Base-by-base conservation (phyloP, 2,888 invertebrate species). In the Catonia carolina region DNA sequence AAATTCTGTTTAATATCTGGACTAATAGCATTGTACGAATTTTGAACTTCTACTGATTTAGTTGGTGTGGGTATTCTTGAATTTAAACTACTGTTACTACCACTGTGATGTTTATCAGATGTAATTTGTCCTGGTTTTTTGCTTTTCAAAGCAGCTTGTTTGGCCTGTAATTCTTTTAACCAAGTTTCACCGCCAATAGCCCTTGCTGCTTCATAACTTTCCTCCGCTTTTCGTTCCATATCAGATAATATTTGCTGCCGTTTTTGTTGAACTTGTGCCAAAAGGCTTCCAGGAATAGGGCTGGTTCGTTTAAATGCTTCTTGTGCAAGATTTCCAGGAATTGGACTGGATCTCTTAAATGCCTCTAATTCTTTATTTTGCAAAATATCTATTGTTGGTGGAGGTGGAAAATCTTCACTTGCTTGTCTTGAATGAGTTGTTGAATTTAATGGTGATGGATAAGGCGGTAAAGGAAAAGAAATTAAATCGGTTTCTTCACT, bases 391-490 rank as follows among this genome's bases (percentile, higher is more conserved):
- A 67, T 57, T 2, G 70, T 68, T 4, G 91, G 91, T n/a, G 89
- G 89, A 4, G 90, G 90, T 48, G 91, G 91, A 67, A 92, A 91
- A 66, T 92, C 91, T 72, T 90, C 90, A 70, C 90, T 91, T 0
- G 88, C 83, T 71, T 91, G 91, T 48, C 91, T 76, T 1, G 90
- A 91, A 71, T 91, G 91, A 54, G 84, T 80, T 0, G 81, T 84
- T 0, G 89, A 88, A 63, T 82, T 82, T 64, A 84, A 78, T 1
- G 87, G 87, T 66, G 90, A 90, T 0, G 90, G 90, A 1, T 90
- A 90, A 2, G 76, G 75, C 17, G 77, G 76, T 14, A 72, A 67
- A 50, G 64, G 63, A 61, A 68, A 61, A 1, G 58, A 61, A 37
- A 70, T 77, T 12, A 60, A 61, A 53, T 60, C 59, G n/a, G 39